Conservation (phyloP, 1,140 invertebrate genomes). For the Gryllus bimaculatus region DNA sequence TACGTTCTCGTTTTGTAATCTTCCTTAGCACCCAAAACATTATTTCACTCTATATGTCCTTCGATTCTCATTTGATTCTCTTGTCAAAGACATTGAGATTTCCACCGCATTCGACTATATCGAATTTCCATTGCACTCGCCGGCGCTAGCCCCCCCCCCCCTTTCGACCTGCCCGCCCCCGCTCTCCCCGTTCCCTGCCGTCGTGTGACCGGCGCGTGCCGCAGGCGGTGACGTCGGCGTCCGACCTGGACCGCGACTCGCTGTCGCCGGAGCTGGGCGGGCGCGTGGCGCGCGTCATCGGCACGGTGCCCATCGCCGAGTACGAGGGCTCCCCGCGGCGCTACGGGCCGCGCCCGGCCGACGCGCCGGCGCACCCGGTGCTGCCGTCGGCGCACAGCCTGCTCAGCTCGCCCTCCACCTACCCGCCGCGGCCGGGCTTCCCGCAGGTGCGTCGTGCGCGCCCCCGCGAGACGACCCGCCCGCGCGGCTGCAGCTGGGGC, state of each 20-base stretch:
- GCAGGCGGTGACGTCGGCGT: conserved; percentile 40
- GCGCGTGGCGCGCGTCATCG: conserved; percentile 57
- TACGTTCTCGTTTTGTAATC: too few species aligned
- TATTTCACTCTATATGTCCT: too few species aligned
- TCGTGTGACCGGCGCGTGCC: not conserved
- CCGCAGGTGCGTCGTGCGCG: conserved; percentile 40
- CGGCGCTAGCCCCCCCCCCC: too few species aligned
- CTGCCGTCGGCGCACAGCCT: conserved; percentile 46
- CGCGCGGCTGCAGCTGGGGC: too few species aligned
- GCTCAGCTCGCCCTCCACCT: conserved; percentile 52
- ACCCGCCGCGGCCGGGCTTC: conserved; percentile 61
- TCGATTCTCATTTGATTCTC: too few species aligned
- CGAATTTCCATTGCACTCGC: too few species aligned
- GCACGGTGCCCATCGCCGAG: conserved; percentile 77
- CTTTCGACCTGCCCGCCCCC: too few species aligned
- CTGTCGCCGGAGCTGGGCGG: conserved; percentile 36
- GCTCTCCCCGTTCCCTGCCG: too few species aligned
- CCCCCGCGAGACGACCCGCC: too few species aligned
- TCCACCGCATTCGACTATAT: too few species aligned
- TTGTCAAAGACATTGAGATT: too few species aligned
- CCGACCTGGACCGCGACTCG: conserved; percentile 40
- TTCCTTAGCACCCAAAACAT: too few species aligned
- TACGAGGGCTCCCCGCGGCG: conserved; percentile 84
- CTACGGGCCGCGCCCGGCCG: conserved; percentile 55
- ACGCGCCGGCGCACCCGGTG: conserved; percentile 37